Percentiles rank a stretch among this genome's conserved stretches.
phyloP scores from a whole-genome alignment of 2,888 invertebrate genomes.

The Dysmachus trigonus region DNA sequence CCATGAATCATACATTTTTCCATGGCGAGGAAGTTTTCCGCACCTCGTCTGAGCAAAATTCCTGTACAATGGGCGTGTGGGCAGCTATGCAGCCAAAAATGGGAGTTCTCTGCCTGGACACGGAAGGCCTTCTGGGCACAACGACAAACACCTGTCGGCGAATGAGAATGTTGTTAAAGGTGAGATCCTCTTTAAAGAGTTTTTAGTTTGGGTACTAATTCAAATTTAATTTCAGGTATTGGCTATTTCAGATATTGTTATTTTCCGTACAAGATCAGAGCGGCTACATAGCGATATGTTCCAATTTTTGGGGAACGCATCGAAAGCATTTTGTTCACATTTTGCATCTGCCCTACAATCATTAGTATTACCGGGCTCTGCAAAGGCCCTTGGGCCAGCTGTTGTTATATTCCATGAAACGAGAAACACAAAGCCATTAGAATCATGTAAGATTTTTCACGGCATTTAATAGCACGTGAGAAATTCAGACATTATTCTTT shows the following conservation, averaged over 20 bases:
- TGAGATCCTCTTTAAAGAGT: slow-evolving; percentile 51
- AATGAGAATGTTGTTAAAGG: slow-evolving; percentile 76
- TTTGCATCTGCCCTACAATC: slow-evolving; percentile 70
- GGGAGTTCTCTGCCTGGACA: slow-evolving; percentile 78
- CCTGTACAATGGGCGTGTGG: slow-evolving; percentile 83
- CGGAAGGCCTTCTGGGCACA: slow-evolving; percentile 78
- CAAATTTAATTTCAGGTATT: slow-evolving; percentile 67
- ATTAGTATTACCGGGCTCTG: slow-evolving; percentile 57
- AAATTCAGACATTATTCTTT: slow-evolving; percentile 11
- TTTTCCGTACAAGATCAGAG: slow-evolving; percentile 80
- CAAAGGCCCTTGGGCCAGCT: slow-evolving; percentile 74
- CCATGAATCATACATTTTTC: slow-evolving; percentile 78
- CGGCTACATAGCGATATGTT: slow-evolving; percentile 80
- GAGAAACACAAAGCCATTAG: slow-evolving; percentile 73
- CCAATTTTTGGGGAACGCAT: slow-evolving; percentile 79
- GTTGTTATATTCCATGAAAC: slow-evolving; percentile 85
- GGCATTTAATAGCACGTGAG: background rate
- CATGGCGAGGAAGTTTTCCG: slow-evolving; percentile 68
- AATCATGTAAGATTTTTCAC: slow-evolving; percentile 64
- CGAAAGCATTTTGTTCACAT: slow-evolving; percentile 76
- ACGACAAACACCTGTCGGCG: slow-evolving; percentile 59
- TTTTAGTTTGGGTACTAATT: background rate
- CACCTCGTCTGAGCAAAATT: slow-evolving; percentile 66
- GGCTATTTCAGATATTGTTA: slow-evolving; percentile 82
- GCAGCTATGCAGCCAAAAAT: slow-evolving; percentile 74